Evolutionary conservation across 2,888 invertebrate species (phyloP).

Genomic region (Aspidiotus destructor): DNA sequence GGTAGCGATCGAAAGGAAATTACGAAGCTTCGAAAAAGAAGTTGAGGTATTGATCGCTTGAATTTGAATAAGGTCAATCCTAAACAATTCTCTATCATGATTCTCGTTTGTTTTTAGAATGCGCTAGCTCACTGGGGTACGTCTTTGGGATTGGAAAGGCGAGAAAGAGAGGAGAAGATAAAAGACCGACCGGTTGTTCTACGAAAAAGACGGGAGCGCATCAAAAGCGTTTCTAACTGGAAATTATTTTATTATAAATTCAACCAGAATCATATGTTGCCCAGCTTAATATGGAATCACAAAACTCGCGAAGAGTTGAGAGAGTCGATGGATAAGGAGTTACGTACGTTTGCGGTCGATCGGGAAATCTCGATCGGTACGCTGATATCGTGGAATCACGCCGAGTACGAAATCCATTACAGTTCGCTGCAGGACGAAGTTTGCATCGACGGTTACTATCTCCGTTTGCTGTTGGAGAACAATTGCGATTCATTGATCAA

Average conservation of each 20-base stretch:
- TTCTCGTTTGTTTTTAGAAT: constrained; percentile 40
- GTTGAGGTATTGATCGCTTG: constrained; percentile 50
- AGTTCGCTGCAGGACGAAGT: constrained; percentile 91
- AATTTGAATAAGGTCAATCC: not conserved
- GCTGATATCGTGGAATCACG: constrained; percentile 94
- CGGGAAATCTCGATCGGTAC: constrained; percentile 71
- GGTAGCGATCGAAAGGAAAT: constrained; percentile 59
- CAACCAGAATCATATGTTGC: constrained; percentile 82
- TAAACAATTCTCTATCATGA: no score
- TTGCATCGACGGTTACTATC: constrained; percentile 95
- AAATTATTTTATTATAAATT: constrained; percentile 91
- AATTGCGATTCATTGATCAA: constrained; percentile 77
- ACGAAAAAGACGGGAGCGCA: constrained; percentile 74
- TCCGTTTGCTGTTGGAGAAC: constrained; percentile 85
- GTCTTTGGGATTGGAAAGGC: constrained; percentile 51
- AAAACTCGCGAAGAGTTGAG: constrained; percentile 95
- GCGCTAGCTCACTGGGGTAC: constrained; percentile 65
- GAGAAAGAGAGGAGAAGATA: constrained; percentile 46
- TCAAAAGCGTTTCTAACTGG: constrained; percentile 82
- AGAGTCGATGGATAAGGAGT: constrained; percentile 83
- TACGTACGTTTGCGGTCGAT: constrained; percentile 79
- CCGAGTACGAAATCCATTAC: constrained; percentile 91
- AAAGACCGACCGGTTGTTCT: constrained; percentile 81
- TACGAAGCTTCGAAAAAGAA: constrained; percentile 72
- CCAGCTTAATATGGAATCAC: constrained; percentile 98